phyloP scores from a whole-genome alignment of 2,797 vertebrate genomes.

The Poeciliopsis gracilis region DNA sequence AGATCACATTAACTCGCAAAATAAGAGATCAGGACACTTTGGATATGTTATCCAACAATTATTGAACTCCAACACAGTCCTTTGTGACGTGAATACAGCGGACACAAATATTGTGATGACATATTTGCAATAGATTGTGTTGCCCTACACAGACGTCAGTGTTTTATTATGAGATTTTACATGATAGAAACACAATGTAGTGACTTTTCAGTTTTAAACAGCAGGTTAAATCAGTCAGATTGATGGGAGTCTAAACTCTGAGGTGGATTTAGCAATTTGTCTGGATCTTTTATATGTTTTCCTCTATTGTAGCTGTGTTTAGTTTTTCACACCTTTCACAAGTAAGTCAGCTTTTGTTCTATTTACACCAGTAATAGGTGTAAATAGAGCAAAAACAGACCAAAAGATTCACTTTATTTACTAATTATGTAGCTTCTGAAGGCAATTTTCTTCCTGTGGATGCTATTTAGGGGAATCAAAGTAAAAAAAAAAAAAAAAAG shows the following conservation, averaged over 20 bases:
- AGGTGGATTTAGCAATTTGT: not conserved
- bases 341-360: not conserved
- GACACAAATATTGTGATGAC: too few relatives aligned
- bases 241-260: not conserved
- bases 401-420: not conserved
- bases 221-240: not conserved
- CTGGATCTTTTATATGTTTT: not conserved
- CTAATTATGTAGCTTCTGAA: not conserved
- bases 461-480: not conserved
- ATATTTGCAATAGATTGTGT: too few relatives aligned
- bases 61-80: too few relatives aligned
- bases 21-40: too few relatives aligned
- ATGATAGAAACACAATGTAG: not conserved
- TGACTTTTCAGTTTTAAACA: not conserved
- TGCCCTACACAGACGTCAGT: not conserved
- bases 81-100: too few relatives aligned
- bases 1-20: too few relatives aligned
- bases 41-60: too few relatives aligned
- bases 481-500: not conserved
- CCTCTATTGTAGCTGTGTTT: not conserved
- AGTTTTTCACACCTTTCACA: not conserved
- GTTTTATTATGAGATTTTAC: not conserved
- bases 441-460: not conserved
- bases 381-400: not conserved
- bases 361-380: not conserved